Base-by-base conservation (phyloP, 2,113 vertebrate genomes). In the Camelus bactrianus region DNA sequence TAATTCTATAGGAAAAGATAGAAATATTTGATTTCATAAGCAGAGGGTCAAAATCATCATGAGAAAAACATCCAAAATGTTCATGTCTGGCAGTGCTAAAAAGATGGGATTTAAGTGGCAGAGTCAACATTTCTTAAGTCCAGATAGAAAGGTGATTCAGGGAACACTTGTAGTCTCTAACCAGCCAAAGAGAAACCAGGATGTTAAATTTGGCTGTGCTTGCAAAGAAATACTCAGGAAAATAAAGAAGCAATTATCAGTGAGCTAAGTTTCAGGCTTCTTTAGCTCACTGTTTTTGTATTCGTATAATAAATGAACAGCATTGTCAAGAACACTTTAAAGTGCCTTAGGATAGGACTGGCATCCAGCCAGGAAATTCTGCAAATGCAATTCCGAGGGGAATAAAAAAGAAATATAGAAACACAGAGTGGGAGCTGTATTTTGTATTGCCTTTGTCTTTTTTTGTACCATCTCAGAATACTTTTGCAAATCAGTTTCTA, bases 401-500 rank as follows among this genome's bases (percentile, higher is more conserved):
- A 96, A 95, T 95, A 69, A 67, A 91, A 97, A 87, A 58, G 62
- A 84, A 93, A 91, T 52, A 91, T 4, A 69, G 67, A 97, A 93
- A 64, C 13, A 30, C 10, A 48, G 12, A 79, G 38, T 72, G 35
- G n/a, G 65, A 65, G 70, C 75, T 93, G 32, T 50, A 56, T 80
- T 95, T 97, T 69, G n/a, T 58, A 93, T 77, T 92, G 50, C 38
- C 20, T 81, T 97, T 97, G 79, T 97, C 46, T 93, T 46, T 75
- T 75, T 82, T 90, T 24, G 30, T 54, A 32, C 20, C 42, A 19
- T 86, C 60, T 42, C 56, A 62, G n/a, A 94, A 94, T 64, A 70
- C 42, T 83, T 93, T 64, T 62, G 67, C 8, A 93, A 89, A 91
- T 93, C 46, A 46, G 14, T 87, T 65, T 76, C 67, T 84, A 14